Evolutionary conservation across 2,797 vertebrate genomes (phyloP).

Genomic region (Atherinosoma microstoma): DNA sequence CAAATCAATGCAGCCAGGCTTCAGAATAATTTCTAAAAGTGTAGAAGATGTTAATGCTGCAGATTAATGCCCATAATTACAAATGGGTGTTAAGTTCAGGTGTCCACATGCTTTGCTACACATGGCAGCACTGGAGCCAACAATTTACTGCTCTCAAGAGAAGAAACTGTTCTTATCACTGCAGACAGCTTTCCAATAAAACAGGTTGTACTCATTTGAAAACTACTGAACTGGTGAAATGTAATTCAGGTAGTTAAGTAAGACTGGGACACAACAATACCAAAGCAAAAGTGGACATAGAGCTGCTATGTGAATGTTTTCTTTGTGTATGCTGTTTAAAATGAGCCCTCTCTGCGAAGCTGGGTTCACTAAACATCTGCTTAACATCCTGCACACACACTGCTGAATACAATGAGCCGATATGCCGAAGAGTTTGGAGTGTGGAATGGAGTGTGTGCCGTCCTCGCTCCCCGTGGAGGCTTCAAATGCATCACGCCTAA

Average conservation of each 20-base stretch:
- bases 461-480: conserved; percentile 57
- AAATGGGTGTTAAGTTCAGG: not conserved
- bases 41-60: not conserved
- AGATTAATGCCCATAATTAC: not conserved
- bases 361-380: conserved; percentile 69
- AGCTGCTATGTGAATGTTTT: conserved; percentile 7
- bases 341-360: conserved; percentile 37
- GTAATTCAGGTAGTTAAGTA: conserved; percentile 28
- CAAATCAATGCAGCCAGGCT: not conserved
- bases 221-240: conserved; percentile 26
- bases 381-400: conserved; percentile 70
- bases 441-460: conserved; percentile 39
- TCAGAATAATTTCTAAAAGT: not conserved
- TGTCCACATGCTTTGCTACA: not conserved
- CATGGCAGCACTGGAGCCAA: not conserved
- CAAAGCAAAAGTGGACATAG: conserved; percentile 20
- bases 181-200: conserved; percentile 10
- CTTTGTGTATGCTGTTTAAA: conserved; percentile 40
- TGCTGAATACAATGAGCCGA: conserved; percentile 66
- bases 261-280: not conserved
- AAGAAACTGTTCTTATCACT: not conserved
- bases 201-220: conserved; percentile 30
- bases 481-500: conserved; percentile 73
- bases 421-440: conserved; percentile 43
- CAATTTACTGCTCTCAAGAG: not conserved